Evolutionary conservation across 1,140 invertebrate genomes (phyloP), one percentile per base, ranked within the genome.

Genomic region (Drosophila prosaltans): DNA sequence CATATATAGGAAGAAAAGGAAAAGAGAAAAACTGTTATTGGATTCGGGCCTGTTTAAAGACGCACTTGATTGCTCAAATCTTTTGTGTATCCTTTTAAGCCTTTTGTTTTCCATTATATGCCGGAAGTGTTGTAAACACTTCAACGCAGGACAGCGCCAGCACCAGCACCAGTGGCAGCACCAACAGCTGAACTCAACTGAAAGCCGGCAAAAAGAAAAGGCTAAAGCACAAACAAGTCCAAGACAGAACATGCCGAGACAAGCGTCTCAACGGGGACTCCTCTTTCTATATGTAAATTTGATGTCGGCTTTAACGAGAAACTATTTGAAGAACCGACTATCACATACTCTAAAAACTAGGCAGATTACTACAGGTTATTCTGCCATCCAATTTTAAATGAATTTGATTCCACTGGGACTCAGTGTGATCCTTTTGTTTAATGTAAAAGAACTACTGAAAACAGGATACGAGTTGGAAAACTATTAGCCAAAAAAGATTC

Each of bases 21-120:
- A 62, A 54, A 76, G 78, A 76, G 69, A 41, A 69, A 72, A 78
- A 73, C 69, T 74, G 77, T 73, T 79, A 79, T 79, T 70, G 77
- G 77, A 28, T 45, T 65, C 68, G 71, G 74, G 74, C 70, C 84
- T 88, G 78, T 84, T 88, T 85, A 81, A 78, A 88, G 76, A 76
- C 83, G 83, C 76, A 88, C 83, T 88, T 88, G 83, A 88, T 88
- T 88, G 83, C 83, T 88, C 83, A 88, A 88, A 88, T 88, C 83
- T 83, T 88, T 88, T 88, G 83, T 88, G 83, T 88, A 88, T 88
- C 83, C 83, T 88, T 88, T 88, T 88, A 88, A 88, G 83, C 83
- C 83, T 88, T 88, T 88, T 88, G 83, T 88, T 88, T 88, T 88
- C 83, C 83, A 88, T 88, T 88, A 88, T 88, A 74, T 69, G 83